phyloP scores from a whole-genome alignment of 1,140 invertebrate genomes.

The Solen grandis region DNA sequence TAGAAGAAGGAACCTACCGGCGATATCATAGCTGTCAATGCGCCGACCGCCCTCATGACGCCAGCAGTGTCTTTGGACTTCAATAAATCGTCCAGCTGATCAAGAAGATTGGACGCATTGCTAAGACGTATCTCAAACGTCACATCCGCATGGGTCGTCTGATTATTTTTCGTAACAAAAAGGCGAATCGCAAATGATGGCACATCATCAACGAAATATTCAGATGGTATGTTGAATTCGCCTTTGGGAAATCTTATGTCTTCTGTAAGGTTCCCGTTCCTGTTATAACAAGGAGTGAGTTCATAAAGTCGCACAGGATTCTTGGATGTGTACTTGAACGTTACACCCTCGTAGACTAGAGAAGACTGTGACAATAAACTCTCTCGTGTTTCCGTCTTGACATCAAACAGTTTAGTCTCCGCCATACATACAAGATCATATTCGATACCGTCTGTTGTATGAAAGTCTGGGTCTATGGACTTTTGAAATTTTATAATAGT shows the following conservation, averaged over 20 bases:
- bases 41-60: slow-evolving; percentile 46
- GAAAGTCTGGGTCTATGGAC: slow-evolving; percentile 76
- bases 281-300: slow-evolving; percentile 59
- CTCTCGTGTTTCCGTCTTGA: slow-evolving; percentile 23
- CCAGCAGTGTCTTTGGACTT: slow-evolving; percentile 50
- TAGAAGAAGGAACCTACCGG: slow-evolving; percentile 32
- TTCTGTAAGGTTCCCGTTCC: slow-evolving; percentile 36
- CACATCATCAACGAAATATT: slow-evolving; percentile 58
- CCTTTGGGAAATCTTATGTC: slow-evolving; percentile 63
- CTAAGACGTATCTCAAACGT: slow-evolving; percentile 55
- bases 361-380: slow-evolving; percentile 52
- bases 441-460: slow-evolving; percentile 59
- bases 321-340: slow-evolving; percentile 63
- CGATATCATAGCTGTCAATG: slow-evolving; percentile 9
- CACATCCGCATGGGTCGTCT: slow-evolving; percentile 31
- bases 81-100: slow-evolving; percentile 65
- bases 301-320: slow-evolving; percentile 70
- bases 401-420: slow-evolving; percentile 49
- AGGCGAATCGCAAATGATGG: slow-evolving; percentile 66
- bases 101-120: slow-evolving; percentile 59
- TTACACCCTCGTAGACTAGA: slow-evolving; percentile 56
- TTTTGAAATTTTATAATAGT: slow-evolving; percentile 71
- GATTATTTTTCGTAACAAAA: slow-evolving; percentile 70
- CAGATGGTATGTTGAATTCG: slow-evolving; percentile 69
- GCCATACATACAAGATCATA: slow-evolving; percentile 71